Conservation (phyloP, 2,797 vertebrate species). For the Saguinus oedipus region DNA sequence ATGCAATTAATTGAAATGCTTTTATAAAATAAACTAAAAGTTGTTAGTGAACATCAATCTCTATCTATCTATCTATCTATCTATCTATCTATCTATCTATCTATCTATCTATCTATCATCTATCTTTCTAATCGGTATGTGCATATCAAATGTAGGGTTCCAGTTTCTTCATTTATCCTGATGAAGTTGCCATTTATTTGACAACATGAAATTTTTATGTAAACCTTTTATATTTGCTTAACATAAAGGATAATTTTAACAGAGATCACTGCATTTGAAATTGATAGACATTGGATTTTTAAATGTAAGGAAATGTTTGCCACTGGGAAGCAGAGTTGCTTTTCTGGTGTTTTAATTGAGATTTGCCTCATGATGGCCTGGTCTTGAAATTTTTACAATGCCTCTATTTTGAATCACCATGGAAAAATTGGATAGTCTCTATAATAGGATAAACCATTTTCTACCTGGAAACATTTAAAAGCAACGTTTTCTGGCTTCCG, state of each 20-base stretch:
- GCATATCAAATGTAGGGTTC: background rate
- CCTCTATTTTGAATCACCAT: background rate
- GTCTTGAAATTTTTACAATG: background rate
- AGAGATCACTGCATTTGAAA: background rate
- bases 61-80: background rate
- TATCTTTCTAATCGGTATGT: background rate
- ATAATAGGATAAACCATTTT: background rate
- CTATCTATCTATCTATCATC: background rate
- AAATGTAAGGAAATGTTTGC: background rate
- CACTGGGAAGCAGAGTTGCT: background rate
- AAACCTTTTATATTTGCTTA: background rate
- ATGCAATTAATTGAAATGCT: background rate
- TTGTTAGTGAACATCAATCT: background rate
- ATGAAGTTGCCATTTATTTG: background rate
- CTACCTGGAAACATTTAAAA: background rate
- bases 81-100: too few relatives aligned
- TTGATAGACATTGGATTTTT: background rate
- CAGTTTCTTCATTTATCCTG: background rate
- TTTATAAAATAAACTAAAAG: background rate
- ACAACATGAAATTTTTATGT: background rate
- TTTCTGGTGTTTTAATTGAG: background rate
- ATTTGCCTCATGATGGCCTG: background rate
- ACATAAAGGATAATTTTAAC: background rate
- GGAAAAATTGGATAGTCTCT: background rate
- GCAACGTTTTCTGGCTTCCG: background rate